Base-by-base conservation (phyloP, 2,888 invertebrate genomes). In the Sphecodes monilicornis region DNA sequence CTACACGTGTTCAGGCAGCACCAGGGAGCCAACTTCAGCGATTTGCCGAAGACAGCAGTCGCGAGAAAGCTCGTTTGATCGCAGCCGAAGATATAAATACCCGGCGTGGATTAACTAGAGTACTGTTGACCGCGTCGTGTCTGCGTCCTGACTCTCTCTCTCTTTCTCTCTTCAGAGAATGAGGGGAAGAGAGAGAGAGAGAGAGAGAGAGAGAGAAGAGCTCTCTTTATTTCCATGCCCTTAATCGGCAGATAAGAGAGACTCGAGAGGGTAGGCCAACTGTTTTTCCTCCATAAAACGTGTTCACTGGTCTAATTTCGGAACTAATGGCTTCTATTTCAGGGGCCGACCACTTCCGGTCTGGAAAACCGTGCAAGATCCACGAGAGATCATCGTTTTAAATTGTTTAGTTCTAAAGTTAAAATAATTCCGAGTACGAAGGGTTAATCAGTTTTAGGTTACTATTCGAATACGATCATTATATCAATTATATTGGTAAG, bases 71-170 rank as follows among this genome's bases (percentile, higher is more conserved):
- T 46, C 70, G 66, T 82, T 82, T 41, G 74, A 75, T 82, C 69
- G 43, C 43, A 43, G 75, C 57, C 83, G 60, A 75, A 26, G 83
- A 78, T 84, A 85, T 85, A 84, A 84, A 84, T 84, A 84, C 54
- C 39, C 29, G 11, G 16, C 29, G 54, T 43, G 73, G 41, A 54
- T 29, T 71, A 66, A 72, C 75, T 78, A 41, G 39, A 78, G 43
- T 50, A 68, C 41, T 70, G 73, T 84, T 78, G 74, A 75, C 84
- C 77, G 69, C 57, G 26, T 46, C 22, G 6, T 69, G 32, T 43
- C 69, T 66, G 66, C 18, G 66, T 57, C 69, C 69, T 83, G 73
- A 32, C 13, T 26, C 46, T 32, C 32, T 32, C 16, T 16, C 76
- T 54, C 57, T 32, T 43, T 73, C 73, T 60, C 57, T 72, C 60